phyloP scores from a whole-genome alignment of 2,888 invertebrate species.

The Temnothorax rugatulus region DNA sequence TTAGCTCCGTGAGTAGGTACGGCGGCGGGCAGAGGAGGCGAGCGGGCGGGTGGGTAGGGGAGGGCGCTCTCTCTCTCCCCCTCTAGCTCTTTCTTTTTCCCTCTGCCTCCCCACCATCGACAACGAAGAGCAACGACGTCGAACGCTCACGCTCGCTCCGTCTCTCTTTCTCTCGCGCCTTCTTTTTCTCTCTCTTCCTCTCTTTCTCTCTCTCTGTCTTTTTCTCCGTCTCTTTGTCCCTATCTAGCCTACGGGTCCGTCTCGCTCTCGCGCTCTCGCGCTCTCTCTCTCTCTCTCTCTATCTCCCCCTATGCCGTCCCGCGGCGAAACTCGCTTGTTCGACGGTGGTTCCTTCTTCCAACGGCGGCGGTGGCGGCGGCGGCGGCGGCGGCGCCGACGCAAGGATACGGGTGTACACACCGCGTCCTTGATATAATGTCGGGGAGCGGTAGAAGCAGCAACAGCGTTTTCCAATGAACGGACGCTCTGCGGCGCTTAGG shows the following conservation, averaged over 20 bases:
- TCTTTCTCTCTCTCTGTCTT: constrained; percentile 64
- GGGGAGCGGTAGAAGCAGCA: constrained; percentile 20
- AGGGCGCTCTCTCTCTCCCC: constrained; percentile 74
- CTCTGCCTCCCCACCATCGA: constrained; percentile 79
- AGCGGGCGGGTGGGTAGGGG: constrained; percentile 75
- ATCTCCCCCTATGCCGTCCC: constrained; percentile 49
- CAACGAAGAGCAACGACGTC: constrained; percentile 71
- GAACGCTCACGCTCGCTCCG: constrained; percentile 64
- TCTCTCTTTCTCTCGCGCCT: constrained; percentile 61
- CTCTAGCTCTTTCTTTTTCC: constrained; percentile 81
- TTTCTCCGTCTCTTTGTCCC: constrained; percentile 72
- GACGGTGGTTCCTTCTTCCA: constrained; percentile 66
- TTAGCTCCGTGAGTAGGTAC: constrained; percentile 84
- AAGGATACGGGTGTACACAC: constrained; percentile 52
- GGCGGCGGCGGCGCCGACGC: constrained; percentile 45
- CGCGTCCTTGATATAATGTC: constrained; percentile 47
- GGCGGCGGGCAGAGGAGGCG: constrained; percentile 75
- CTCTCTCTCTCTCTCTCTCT: neutral
- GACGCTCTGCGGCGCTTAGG: constrained; percentile 16
- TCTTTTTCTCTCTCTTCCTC: constrained; percentile 47
- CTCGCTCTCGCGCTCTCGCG: constrained; percentile 39
- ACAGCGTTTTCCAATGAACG: constrained; percentile 22
- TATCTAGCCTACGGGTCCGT: constrained; percentile 47
- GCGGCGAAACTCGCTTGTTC: constrained; percentile 57
- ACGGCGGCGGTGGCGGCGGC: constrained; percentile 17